Percentiles rank a stretch among this genome's conserved stretches.
These are phyloP conservation scores for Gasterosteus aculeatus DNA, from an alignment of 2,113 vertebrate species.

Conservation along the genomic window DNA sequence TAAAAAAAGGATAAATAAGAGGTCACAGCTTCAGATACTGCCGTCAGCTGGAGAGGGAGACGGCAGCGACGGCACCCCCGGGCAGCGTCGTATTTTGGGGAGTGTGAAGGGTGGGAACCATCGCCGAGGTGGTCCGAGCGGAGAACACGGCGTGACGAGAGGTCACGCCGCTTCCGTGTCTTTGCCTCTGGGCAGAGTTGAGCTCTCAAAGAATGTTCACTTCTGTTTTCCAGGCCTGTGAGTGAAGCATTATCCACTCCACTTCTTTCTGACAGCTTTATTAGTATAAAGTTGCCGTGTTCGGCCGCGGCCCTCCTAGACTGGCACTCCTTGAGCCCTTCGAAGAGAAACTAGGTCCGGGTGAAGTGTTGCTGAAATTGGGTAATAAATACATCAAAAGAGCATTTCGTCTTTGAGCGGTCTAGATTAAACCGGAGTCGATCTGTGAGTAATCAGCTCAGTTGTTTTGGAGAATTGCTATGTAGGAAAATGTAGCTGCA, in stretches of 20 bases:
- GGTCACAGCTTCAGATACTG: slow-evolving; percentile 43
- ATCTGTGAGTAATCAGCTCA: slow-evolving; percentile 46
- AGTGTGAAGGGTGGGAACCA: slow-evolving; percentile 42
- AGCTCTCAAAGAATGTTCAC: slow-evolving; percentile 28
- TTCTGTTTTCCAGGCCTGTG: slow-evolving; percentile 19
- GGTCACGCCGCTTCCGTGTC: slow-evolving; percentile 31
- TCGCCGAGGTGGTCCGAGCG: slow-evolving; percentile 21
- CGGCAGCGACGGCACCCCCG: slow-evolving; percentile 38
- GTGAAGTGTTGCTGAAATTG: slow-evolving; percentile 54
- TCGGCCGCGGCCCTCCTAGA: slow-evolving; percentile 38
- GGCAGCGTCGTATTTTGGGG: slow-evolving; percentile 19
- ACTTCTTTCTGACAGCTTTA: slow-evolving; percentile 61
- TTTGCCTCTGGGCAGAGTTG: slow-evolving; percentile 37
- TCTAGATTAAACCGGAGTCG: slow-evolving; percentile 35
- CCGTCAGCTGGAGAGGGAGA: slow-evolving; percentile 35
- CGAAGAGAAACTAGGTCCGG: slow-evolving; percentile 34
- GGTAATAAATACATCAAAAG: slow-evolving; percentile 50
- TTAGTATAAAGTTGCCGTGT: slow-evolving; percentile 49
- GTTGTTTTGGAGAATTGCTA: slow-evolving; percentile 32
- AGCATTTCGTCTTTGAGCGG: slow-evolving; percentile 55
- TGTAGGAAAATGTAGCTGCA: neutral
- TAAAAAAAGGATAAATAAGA: slow-evolving; percentile 53
- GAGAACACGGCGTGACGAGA: slow-evolving; percentile 38
- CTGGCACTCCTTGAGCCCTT: slow-evolving; percentile 50
- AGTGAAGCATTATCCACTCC: slow-evolving; percentile 51